Conservation (phyloP, 2,113 vertebrate species). For the Melospiza georgiana region DNA sequence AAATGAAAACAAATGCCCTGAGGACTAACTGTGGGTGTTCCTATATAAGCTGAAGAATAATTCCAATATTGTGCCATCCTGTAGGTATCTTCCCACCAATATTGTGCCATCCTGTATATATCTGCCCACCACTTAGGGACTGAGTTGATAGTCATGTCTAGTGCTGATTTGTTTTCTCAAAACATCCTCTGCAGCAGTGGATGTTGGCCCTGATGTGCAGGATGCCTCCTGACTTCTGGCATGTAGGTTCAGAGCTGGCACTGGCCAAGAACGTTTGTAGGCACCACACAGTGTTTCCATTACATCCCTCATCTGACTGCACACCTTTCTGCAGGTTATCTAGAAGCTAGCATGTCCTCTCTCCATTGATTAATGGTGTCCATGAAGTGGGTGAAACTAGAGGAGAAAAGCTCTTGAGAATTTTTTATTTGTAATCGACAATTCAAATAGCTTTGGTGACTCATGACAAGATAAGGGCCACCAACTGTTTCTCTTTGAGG, state of each 20-base stretch:
- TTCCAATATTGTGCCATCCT: background rate
- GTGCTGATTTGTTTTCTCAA: background rate
- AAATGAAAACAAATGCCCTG: background rate
- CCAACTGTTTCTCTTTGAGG: background rate
- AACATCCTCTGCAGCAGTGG: background rate
- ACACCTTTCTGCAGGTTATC: background rate
- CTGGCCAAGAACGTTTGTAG: background rate
- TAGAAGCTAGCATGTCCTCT: background rate
- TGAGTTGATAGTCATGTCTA: background rate
- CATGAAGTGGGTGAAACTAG: background rate
- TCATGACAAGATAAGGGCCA: background rate
- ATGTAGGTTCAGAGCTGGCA: background rate
- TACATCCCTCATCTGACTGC: background rate
- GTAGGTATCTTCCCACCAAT: background rate
- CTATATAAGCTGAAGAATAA: background rate
- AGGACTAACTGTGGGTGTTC: background rate
- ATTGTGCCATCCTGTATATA: background rate
- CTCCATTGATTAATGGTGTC: background rate
- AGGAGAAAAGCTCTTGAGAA: background rate
- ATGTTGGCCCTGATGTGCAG: background rate
- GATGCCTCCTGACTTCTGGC: background rate
- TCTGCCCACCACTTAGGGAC: background rate
- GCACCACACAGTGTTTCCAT: background rate
- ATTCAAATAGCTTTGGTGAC: background rate
- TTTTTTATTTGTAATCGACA: background rate